Conservation (phyloP, 2,113 vertebrate species). For the Fulmarus glacialis region DNA sequence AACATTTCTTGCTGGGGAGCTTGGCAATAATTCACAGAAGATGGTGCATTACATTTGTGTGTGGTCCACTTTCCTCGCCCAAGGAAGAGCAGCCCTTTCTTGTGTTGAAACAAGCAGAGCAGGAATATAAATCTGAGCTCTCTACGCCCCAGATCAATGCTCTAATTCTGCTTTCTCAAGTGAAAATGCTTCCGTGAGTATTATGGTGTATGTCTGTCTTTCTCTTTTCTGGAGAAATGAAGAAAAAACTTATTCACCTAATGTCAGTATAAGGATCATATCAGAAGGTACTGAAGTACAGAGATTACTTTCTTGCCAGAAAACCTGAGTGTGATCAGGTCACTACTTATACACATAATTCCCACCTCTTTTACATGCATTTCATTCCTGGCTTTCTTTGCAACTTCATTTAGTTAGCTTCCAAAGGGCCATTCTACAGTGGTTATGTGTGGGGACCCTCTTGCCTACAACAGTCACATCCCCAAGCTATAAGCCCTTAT, state of each 20-base stretch:
- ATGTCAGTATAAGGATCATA: neutral
- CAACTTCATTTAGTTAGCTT: neutral
- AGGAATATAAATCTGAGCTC: neutral
- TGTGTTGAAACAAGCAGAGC: neutral
- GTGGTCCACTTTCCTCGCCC: neutral
- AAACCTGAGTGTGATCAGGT: neutral
- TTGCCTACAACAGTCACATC: neutral
- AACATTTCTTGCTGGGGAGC: neutral
- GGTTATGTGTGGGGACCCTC: neutral
- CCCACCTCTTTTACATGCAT: neutral
- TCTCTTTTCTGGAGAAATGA: neutral
- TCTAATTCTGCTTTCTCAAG: neutral
- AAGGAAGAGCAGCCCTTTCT: neutral
- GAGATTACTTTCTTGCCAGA: neutral
- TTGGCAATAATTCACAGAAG: neutral
- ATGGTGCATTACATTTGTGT: neutral
- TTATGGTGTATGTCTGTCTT: neutral
- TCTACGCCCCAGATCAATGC: neutral
- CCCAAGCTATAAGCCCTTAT: neutral
- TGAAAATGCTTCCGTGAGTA: neutral
- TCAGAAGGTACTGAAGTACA: neutral
- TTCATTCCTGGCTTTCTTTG: neutral
- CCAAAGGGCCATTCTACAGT: neutral
- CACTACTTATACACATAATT: neutral
- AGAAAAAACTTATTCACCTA: neutral